Evolutionary conservation across 2,797 vertebrate genomes (phyloP).

Genomic region (Oreochromis mossambicus): DNA sequence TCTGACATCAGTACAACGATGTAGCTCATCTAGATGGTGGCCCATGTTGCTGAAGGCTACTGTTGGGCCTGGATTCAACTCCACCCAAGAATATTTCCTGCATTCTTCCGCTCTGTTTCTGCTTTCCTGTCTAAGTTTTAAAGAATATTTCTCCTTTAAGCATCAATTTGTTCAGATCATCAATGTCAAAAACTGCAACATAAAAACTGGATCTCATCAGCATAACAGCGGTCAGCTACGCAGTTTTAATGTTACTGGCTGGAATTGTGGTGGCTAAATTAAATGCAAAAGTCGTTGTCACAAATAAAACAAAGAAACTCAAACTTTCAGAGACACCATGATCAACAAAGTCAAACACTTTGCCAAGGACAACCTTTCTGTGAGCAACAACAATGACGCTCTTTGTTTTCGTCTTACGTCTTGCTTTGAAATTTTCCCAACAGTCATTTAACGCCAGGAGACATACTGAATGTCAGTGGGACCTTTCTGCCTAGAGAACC

Average conservation of each 20-base stretch:
- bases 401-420: background rate
- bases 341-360: background rate
- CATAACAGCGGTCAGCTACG: background rate
- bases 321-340: background rate
- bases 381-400: background rate
- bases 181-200: background rate
- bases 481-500: background rate
- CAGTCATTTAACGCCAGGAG: background rate
- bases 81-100: background rate
- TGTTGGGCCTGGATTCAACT: accelerated
- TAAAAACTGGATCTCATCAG: background rate
- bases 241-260: background rate
- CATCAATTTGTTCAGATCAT: background rate
- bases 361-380: background rate
- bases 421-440: background rate
- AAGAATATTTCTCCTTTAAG: background rate
- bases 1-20: background rate
- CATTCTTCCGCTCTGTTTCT: background rate
- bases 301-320: background rate
- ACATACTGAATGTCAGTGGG: background rate
- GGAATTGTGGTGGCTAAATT: background rate
- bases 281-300: background rate
- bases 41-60: background rate
- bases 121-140: background rate
- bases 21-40: background rate